Conservation (phyloP, 37 sponge, comb jelly and placozoan genomes). For the Chondrosia reniformis region DNA sequence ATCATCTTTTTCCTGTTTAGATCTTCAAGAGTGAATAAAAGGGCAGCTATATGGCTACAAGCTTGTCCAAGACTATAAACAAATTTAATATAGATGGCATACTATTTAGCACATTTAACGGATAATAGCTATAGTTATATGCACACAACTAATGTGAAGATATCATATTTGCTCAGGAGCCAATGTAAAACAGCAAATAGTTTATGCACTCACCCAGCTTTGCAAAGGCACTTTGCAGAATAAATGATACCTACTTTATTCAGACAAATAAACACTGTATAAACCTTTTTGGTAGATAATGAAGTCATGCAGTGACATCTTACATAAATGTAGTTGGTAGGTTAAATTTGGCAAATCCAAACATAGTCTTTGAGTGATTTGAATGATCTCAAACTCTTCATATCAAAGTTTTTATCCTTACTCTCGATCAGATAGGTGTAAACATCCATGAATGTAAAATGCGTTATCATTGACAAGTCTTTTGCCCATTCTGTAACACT, state of each 20-base stretch:
- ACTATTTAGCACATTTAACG: not conserved
- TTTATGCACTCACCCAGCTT: not conserved
- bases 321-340: not conserved
- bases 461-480: not conserved
- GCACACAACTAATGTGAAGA: not conserved
- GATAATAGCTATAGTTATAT: not conserved
- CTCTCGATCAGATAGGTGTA: conserved; percentile 6
- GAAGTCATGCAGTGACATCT: not conserved
- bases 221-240: conserved; percentile 15
- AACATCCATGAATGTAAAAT: not conserved
- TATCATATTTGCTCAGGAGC: not conserved
- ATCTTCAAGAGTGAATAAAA: not conserved
- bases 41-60: conserved; percentile 11
- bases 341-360: no score
- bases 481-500: not conserved
- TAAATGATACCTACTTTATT: not conserved
- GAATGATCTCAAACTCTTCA: not conserved
- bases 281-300: not conserved
- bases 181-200: not conserved
- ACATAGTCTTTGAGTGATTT: not conserved
- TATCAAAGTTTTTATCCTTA: not conserved
- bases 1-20: not conserved
- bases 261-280: not conserved
- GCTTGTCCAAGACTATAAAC: not conserved
- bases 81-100: not conserved